Conservation (phyloP, 2,888 invertebrate genomes). For the Hypomecis punctinalis region DNA sequence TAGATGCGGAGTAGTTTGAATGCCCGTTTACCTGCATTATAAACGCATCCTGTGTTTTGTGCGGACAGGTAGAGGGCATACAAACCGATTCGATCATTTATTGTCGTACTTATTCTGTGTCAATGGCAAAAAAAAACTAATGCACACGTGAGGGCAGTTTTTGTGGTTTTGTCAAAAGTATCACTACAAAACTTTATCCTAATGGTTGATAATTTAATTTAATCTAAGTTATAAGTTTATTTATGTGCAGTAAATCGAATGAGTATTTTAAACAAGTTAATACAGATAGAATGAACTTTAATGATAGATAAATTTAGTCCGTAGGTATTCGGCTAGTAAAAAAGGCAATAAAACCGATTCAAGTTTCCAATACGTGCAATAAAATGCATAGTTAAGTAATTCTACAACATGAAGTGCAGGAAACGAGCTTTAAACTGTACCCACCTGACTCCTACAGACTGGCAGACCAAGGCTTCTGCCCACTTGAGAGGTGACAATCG, state of each 20-base stretch:
- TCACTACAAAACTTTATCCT: no score
- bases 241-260: conserved; percentile 12
- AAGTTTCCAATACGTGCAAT: conserved; percentile 3
- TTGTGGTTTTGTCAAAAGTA: no score
- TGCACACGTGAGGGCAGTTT: no score
- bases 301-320: no score
- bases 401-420: conserved; percentile 39
- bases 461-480: conserved; percentile 56
- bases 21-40: conserved; percentile 54
- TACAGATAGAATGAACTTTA: no score
- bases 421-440: conserved; percentile 35
- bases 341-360: no score
- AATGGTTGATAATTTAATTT: background rate
- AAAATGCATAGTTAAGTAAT: conserved; percentile 7
- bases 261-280: background rate
- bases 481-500: conserved; percentile 53
- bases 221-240: background rate
- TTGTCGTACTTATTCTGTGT: conserved; percentile 2
- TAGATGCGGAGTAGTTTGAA: conserved; percentile 29
- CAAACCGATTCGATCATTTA: conserved; percentile 41
- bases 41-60: conserved; percentile 65
- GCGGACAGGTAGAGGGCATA: conserved; percentile 44
- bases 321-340: no score
- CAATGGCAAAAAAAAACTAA: no score
- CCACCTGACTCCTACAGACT: conserved; percentile 38